Base-by-base conservation (phyloP, 1,140 invertebrate species). In the Hetaerina americana region DNA sequence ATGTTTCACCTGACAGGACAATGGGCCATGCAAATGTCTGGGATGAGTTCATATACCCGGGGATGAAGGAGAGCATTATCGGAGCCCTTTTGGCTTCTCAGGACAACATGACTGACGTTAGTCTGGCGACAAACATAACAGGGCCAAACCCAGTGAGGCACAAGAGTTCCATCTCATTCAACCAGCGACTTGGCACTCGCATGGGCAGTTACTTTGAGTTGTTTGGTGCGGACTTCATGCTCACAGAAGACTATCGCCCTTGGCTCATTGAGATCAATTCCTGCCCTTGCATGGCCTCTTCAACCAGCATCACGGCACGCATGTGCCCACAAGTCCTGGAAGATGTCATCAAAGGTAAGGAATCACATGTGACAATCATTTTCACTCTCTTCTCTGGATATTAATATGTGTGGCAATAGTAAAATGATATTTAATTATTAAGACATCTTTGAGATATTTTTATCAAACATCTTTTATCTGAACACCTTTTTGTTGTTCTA, bases 211-310 rank as follows among this genome's bases (percentile, higher is more conserved):
- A 91, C 72, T 98, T 96, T 81, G 95, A 98, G 81, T 80, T 97
- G 5, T 97, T 95, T 76, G 95, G 95, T 57, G 94, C 94, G 1
- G 95, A 97, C 82, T 97, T 96, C 78, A 95, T 97, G 90, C 76
- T 88, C 10, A 91, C 90, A 71, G 92, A 95, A 73, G 92, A 96
- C 79, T 92, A 92, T 75, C 89, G 88, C 69, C 93, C 94, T 0
- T 96, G 94, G 93, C 82, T 97, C 0, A 92, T 98, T 74, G 95
- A 98, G 80, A 97, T 98, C 73, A 97, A 97, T 79, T 95, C 92
- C 6, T 93, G 92, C 81, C 95, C 95, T 0, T 93, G 94, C 77
- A 88, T 98, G 84, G 92, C 92, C 29, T 86, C 90, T 10, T 94
- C 91, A 0, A 96, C 94, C 0, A 92, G 89, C 72, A 92, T 97